Percentiles rank a stretch among this genome's conserved stretches.
phyloP scores from a whole-genome alignment of 2,888 invertebrate genomes.

The Microplitis deprimator region DNA sequence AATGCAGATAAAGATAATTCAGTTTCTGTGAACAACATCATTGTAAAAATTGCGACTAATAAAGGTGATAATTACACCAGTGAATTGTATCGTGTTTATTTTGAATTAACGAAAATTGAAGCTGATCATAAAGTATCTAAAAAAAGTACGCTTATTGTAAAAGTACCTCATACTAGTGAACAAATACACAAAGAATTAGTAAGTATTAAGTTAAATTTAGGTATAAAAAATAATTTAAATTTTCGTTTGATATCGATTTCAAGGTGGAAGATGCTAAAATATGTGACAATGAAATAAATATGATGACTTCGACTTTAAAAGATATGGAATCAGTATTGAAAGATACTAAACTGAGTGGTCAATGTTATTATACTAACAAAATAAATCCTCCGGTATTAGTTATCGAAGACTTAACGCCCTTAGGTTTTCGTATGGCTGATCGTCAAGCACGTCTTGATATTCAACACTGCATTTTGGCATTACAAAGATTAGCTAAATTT shows the following conservation, averaged over 20 bases:
- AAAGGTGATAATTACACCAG: background rate
- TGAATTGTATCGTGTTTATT: background rate
- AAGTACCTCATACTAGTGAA: background rate
- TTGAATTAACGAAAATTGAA: background rate
- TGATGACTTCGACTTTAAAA: conserved; percentile 61
- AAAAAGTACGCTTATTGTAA: background rate
- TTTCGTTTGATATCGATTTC: background rate
- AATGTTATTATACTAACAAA: conserved; percentile 61
- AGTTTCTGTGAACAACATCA: background rate
- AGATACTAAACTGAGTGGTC: conserved; percentile 56
- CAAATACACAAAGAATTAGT: background rate
- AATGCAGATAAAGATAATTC: background rate
- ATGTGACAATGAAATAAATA: conserved; percentile 61
- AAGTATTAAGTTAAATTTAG: background rate
- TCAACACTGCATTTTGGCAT: conserved; percentile 72
- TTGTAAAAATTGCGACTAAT: background rate
- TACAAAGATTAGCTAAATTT: conserved; percentile 73
- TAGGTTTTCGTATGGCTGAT: conserved; percentile 74
- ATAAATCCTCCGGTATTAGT: conserved; percentile 68
- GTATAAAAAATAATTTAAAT: background rate
- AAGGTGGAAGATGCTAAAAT: conserved; percentile 58
- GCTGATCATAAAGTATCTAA: background rate
- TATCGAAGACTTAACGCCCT: conserved; percentile 75
- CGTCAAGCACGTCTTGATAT: conserved; percentile 74
- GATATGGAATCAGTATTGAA: conserved; percentile 62